A percentile compares a stretch with the other conserved stretches of the same genome.
phyloP scores from a whole-genome alignment of 1,140 invertebrate genomes.

The Rhagoletis zephyria region DNA sequence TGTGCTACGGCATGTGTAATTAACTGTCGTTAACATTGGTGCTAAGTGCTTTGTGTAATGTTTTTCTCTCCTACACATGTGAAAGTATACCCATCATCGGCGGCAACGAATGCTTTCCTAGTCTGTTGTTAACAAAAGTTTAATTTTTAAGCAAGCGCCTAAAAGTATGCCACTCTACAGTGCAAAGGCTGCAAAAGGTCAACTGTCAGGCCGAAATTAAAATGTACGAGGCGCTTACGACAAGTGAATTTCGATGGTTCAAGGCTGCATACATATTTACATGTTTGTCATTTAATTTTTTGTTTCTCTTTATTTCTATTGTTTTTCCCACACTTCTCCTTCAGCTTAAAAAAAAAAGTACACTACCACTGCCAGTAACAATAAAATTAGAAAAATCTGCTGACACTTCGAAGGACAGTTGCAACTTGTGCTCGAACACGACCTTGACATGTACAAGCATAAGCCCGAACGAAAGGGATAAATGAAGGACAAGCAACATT shows the following conservation, averaged over 20 bases:
- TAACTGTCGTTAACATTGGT: not conserved
- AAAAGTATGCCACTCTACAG: not conserved
- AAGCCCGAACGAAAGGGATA: not conserved
- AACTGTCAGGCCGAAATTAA: not conserved
- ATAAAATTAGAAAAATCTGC: not conserved
- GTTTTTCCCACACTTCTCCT: not conserved
- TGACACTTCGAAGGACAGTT: not conserved
- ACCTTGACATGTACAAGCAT: constrained; percentile 25
- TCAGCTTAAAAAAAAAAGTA: not conserved
- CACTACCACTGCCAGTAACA: too few species aligned
- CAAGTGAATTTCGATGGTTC: not conserved
- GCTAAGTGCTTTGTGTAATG: not conserved
- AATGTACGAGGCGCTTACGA: not conserved
- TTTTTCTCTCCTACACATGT: not conserved
- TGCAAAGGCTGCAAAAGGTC: not conserved
- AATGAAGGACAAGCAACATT: not conserved
- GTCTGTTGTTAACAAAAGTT: not conserved
- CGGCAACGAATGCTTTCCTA: not conserved
- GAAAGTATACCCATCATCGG: not conserved
- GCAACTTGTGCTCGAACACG: not conserved
- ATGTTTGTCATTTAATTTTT: not conserved
- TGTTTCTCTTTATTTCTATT: not conserved
- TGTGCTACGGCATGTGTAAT: not conserved
- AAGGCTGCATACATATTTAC: not conserved
- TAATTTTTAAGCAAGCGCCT: constrained; percentile 7